Conservation (phyloP, 2,888 invertebrate species). For the Bibio marci region DNA sequence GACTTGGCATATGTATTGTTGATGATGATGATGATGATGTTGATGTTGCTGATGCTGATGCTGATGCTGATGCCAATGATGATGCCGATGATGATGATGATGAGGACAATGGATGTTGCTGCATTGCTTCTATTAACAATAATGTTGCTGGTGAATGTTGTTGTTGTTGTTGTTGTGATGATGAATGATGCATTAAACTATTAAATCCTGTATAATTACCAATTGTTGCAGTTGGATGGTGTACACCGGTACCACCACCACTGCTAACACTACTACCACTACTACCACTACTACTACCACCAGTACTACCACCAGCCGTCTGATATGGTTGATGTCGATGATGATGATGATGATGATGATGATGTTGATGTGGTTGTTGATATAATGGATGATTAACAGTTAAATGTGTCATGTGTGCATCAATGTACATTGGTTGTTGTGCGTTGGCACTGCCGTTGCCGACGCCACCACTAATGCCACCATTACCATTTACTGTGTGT, state of each 20-base stretch:
- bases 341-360: no score
- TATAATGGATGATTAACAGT: no score
- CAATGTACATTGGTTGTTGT: no score
- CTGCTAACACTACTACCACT: conserved; percentile 5
- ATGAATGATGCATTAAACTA: conserved; percentile 4
- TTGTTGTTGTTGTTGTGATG: conserved; percentile 4
- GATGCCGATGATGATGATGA: no score
- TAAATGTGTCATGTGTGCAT: no score
- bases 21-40: conserved; percentile 24
- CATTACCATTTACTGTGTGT: no score
- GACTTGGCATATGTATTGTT: conserved; percentile 47
- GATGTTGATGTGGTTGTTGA: no score
- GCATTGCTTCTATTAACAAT: no score
- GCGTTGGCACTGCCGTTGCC: neutral
- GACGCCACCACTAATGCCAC: neutral
- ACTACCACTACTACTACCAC: conserved; percentile 26
- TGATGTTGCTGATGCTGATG: conserved; percentile 23
- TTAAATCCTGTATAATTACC: neutral
- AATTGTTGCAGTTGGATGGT: neutral
- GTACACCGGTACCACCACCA: neutral
- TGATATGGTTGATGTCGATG: conserved; percentile 11
- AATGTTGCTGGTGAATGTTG: conserved; percentile 5
- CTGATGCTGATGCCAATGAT: no score
- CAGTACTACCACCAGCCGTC: conserved; percentile 26
- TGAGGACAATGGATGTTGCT: conserved; percentile 31